Evolutionary conservation across 2,797 vertebrate genomes (phyloP), one percentile per base, ranked within the genome.

Genomic region (Parotocinclus haroldoi): DNA sequence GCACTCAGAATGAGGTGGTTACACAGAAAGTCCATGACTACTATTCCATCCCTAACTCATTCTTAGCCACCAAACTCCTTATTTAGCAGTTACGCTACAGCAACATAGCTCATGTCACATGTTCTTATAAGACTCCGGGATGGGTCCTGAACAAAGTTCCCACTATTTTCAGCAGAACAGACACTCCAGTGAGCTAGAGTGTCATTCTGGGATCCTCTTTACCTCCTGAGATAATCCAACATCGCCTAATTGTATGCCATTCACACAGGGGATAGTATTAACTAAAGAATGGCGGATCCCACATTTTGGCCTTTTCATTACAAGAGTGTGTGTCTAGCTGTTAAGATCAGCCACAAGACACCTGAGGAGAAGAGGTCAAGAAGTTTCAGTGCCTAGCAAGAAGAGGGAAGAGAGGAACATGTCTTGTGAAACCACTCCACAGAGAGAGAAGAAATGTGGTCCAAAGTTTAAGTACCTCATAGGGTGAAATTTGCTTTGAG

Each of bases 311-410:
- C 44, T 66, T 75, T 73, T 74, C 60, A 77, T 72, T 78, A 68
- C 69, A 69, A 76, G 44, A 0, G 66, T 53, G 42, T 52, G 48
- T 51, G 63, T 69, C 51, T 46, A 14, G 49, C 55, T 48, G 45
- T 46, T 44, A 52, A 55, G 53, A 60, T 42, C 52, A 73, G 66
- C 60, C 56, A 54, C 13, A 60, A 71, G 56, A 46, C 6, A 39
- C 72, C 72, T 68, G 64, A 54, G n/a, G 44, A 60, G 51, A 27
- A 37, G 18, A 64, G 69, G 74, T 68, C 65, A 74, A 66, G 62
- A 57, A 49, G 63, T 66, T 64, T 39, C 10, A 51, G 65, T 51
- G 69, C 79, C 68, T 76, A 70, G 75, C 75, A 80, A 80, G 74
- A 49, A 58, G 61, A 69, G 37, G 3, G 13, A 63, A 51, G 51